Percentiles rank a stretch among this genome's conserved stretches.
Evolutionary conservation across 2,888 invertebrate species (phyloP).

Genomic region (Clostera curtula): DNA sequence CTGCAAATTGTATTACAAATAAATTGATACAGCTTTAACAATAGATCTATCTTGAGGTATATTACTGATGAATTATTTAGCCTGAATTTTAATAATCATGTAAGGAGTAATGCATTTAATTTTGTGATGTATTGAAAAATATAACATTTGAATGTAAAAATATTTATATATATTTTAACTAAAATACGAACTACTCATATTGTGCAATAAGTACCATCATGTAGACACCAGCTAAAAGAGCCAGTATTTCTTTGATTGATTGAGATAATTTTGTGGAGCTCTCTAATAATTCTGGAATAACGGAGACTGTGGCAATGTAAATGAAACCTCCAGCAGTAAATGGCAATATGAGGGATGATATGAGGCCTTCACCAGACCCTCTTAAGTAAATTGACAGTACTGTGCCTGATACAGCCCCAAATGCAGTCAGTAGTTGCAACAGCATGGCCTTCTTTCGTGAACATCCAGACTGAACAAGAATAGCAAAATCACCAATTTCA

Average conservation of each 20-base stretch:
- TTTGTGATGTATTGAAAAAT: conserved; percentile 16
- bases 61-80: too few relatives aligned
- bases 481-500: conserved; percentile 99
- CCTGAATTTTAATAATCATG: too few relatives aligned
- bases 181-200: conserved; percentile 46
- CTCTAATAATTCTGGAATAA: conserved; percentile 96
- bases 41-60: too few relatives aligned
- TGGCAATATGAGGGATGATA: conserved; percentile 93
- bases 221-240: conserved; percentile 90
- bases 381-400: conserved; percentile 89
- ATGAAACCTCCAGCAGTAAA: conserved; percentile 99
- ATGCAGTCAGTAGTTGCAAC: conserved; percentile 93
- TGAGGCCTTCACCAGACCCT: conserved; percentile 79
- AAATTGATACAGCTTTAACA: too few relatives aligned
- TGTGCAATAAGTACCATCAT: conserved; percentile 97
- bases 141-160: conserved; percentile 10
- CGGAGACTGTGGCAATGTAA: conserved; percentile 99
- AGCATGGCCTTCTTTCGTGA: conserved; percentile 95
- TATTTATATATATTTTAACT: conserved; percentile 13
- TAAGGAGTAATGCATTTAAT: conserved; percentile 3
- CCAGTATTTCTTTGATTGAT: conserved; percentile 92
- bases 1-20: too few relatives aligned
- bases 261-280: conserved; percentile 91
- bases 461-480: conserved; percentile 97
- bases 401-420: conserved; percentile 96